phyloP scores from a whole-genome alignment of 2,113 vertebrate genomes.

The Pseudopodoces humilis region DNA sequence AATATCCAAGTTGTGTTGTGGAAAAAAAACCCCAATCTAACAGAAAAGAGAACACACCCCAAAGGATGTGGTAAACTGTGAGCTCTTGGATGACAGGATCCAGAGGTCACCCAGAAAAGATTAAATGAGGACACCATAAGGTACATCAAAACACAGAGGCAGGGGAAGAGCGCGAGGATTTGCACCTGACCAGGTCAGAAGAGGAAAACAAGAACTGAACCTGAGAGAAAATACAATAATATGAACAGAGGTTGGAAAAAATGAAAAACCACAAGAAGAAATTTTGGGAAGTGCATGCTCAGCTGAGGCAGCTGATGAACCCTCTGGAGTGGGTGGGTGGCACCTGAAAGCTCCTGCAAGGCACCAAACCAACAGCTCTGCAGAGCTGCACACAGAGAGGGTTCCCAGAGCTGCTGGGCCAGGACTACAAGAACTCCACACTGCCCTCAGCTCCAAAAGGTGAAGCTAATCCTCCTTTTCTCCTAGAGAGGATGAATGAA shows the following conservation, averaged over 20 bases:
- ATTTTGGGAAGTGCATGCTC: neutral
- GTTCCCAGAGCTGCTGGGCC: neutral
- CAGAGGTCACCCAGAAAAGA: neutral
- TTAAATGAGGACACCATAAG: neutral
- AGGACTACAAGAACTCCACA: rapidly evolving
- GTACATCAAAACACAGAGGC: neutral
- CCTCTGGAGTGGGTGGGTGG: rapidly evolving
- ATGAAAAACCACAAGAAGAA: neutral
- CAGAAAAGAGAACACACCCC: neutral
- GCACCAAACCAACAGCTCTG: neutral
- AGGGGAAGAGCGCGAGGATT: neutral
- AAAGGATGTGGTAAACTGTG: neutral
- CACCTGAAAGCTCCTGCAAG: neutral
- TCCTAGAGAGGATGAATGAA: neutral
- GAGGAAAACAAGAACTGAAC: neutral
- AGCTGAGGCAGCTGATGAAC: neutral
- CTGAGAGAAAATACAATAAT: neutral
- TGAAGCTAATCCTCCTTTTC: neutral
- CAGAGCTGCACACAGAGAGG: too few species aligned
- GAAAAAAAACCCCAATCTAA: rapidly evolving
- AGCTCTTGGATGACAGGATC: neutral
- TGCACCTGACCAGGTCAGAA: neutral
- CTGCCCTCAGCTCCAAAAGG: neutral
- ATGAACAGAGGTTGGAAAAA: neutral
- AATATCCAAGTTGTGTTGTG: neutral